Evolutionary conservation across 2,113 vertebrate species (phyloP).

Genomic region (Glaucomys volans): DNA sequence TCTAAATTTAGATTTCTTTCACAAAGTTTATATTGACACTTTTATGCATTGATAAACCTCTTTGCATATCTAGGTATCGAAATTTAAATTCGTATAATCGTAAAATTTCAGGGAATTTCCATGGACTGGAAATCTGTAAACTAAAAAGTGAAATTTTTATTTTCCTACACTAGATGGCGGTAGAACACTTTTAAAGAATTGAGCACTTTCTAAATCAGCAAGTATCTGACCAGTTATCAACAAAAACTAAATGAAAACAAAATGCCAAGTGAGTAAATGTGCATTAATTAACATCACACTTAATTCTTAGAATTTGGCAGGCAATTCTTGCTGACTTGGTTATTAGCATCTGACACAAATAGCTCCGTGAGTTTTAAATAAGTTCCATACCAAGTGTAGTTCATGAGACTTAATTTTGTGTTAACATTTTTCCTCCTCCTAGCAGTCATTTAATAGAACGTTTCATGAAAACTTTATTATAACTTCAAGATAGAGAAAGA

Average conservation of each 20-base stretch:
- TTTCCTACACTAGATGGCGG: slow-evolving; percentile 83
- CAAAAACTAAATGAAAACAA: background rate
- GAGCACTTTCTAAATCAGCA: background rate
- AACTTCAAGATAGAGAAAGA: background rate
- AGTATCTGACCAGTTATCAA: background rate
- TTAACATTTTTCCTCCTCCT: background rate
- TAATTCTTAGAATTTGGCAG: background rate
- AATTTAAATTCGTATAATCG: background rate
- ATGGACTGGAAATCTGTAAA: background rate
- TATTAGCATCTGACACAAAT: background rate
- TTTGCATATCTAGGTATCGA: background rate
- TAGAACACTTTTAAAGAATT: slow-evolving; percentile 23
- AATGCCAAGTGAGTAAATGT: background rate
- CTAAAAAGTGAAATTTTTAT: background rate
- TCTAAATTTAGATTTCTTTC: background rate
- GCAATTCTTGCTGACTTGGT: background rate
- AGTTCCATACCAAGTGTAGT: background rate
- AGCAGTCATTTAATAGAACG: background rate
- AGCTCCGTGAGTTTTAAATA: background rate
- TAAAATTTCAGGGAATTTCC: background rate
- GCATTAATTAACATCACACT: rapidly evolving
- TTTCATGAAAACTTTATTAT: background rate
- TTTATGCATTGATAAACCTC: background rate
- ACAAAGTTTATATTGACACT: background rate
- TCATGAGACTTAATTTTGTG: background rate